Percentiles rank a stretch among this genome's conserved stretches.
Conservation (phyloP, 2,888 invertebrate species). For the Opisthograptis luteolata region DNA sequence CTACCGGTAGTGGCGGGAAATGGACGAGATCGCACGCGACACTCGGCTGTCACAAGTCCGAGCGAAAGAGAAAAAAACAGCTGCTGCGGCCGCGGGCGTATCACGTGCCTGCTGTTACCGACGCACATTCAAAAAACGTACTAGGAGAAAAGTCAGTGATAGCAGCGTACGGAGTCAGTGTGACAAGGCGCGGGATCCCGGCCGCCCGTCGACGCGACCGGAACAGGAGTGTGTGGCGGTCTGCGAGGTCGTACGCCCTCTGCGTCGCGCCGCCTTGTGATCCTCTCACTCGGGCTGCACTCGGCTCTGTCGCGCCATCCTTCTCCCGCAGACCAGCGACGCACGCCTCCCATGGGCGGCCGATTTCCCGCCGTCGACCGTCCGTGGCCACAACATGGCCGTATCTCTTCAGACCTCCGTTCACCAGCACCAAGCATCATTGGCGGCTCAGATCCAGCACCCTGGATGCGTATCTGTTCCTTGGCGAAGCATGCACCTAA, state of each 20-base stretch:
- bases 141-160: conserved; percentile 72
- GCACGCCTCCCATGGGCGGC: conserved; percentile 84
- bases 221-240: conserved; percentile 81
- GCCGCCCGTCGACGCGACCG: conserved; percentile 84
- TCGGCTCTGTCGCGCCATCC: conserved; percentile 55
- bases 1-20: conserved; percentile 73
- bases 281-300: conserved; percentile 63
- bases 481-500: neutral
- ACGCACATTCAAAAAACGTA: conserved; percentile 78
- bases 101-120: conserved; percentile 79
- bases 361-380: conserved; percentile 76
- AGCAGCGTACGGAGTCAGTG: conserved; percentile 71
- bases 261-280: conserved; percentile 84
- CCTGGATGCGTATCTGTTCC: neutral
- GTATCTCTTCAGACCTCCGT: conserved; percentile 63
- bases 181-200: conserved; percentile 79
- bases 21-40: conserved; percentile 73
- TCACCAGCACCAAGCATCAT: conserved; percentile 59
- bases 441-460: conserved; percentile 16
- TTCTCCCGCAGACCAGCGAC: conserved; percentile 64
- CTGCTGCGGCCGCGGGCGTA: conserved; percentile 74
- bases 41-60: conserved; percentile 72
- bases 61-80: conserved; percentile 77
- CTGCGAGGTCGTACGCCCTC: conserved; percentile 81
- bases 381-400: conserved; percentile 77